These are phyloP conservation scores for Gymnothorax javanicus DNA, from an alignment of 2,797 vertebrate genomes.

Conservation along the genomic window DNA sequence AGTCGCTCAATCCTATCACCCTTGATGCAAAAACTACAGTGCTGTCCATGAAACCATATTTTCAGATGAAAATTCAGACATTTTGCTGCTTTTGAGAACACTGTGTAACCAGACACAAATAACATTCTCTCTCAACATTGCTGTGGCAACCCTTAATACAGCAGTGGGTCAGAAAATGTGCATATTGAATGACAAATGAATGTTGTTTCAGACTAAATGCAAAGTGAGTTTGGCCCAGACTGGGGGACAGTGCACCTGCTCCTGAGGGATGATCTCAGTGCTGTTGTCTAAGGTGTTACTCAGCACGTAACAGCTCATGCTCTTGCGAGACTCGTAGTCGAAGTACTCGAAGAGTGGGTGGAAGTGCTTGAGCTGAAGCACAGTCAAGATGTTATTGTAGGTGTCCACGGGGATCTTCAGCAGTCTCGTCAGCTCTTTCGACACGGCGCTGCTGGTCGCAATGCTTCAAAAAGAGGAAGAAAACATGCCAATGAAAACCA, in stretches of 20 bases:
- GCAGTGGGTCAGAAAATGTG: background rate
- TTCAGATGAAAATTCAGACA: background rate
- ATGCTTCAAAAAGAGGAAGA: slow-evolving; percentile 71
- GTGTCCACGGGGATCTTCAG: slow-evolving; percentile 97
- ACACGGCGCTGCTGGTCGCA: slow-evolving; percentile 96
- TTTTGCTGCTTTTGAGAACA: background rate
- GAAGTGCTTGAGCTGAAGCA: slow-evolving; percentile 95
- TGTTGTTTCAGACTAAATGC: background rate
- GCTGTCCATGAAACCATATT: background rate
- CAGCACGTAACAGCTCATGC: slow-evolving; percentile 97
- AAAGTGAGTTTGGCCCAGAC: background rate
- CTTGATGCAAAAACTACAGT: background rate
- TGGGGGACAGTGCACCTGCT: slow-evolving; percentile 79
- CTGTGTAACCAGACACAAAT: background rate
- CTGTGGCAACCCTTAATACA: background rate
- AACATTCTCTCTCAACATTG: background rate
- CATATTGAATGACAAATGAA: background rate
- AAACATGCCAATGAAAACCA: background rate
- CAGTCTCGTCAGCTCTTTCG: slow-evolving; percentile 93
- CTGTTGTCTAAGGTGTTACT: slow-evolving; percentile 94
- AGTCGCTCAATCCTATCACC: no score
- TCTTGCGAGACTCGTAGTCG: slow-evolving; percentile 96
- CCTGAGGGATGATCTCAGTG: slow-evolving; percentile 92
- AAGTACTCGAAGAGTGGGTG: slow-evolving; percentile 98
- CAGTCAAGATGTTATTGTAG: slow-evolving; percentile 94